These are phyloP conservation scores for Catharus minimus DNA, from an alignment of 2,113 vertebrate genomes.

Conservation along the genomic window DNA sequence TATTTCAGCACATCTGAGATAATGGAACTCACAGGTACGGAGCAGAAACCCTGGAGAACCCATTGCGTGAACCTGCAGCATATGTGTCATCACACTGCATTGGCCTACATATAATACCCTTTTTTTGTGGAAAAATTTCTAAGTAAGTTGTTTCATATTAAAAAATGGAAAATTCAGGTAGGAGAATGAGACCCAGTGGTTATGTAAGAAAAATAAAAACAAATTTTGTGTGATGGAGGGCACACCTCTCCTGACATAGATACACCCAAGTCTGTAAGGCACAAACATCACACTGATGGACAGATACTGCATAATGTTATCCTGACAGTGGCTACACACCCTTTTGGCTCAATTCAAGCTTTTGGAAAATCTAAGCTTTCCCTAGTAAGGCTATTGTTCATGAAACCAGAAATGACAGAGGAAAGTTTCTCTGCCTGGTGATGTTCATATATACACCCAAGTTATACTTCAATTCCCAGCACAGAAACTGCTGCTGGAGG, in stretches of 20 bases:
- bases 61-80: background rate
- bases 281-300: background rate
- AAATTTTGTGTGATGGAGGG: rapidly evolving
- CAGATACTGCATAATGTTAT: rapidly evolving
- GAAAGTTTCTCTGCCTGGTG: background rate
- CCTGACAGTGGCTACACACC: rapidly evolving
- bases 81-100: background rate
- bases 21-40: background rate
- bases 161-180: background rate
- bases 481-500: background rate
- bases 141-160: background rate
- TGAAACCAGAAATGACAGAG: background rate
- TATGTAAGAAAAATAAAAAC: background rate
- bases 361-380: background rate
- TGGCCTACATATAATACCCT: background rate
- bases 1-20: background rate
- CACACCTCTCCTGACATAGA: rapidly evolving
- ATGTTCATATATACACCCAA: background rate
- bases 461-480: background rate
- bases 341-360: background rate
- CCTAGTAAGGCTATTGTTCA: background rate
- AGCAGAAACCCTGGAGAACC: background rate
- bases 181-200: background rate
- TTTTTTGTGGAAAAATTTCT: background rate
- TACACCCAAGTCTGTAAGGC: background rate